Evolutionary conservation across 1,140 invertebrate genomes (phyloP), one percentile per base, ranked within the genome.

Genomic region (Heterodera schachtii): DNA sequence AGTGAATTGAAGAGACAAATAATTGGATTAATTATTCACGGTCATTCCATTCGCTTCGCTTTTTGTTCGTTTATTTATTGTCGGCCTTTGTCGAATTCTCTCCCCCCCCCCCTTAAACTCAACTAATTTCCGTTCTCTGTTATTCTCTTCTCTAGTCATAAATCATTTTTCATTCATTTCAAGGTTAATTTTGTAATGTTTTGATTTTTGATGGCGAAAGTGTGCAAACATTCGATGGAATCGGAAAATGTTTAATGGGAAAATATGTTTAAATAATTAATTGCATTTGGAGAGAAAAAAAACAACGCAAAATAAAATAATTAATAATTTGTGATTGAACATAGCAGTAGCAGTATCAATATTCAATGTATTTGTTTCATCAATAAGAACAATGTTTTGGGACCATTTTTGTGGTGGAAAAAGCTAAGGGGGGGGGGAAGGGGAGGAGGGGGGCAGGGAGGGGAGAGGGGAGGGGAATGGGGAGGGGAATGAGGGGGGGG

Each of bases 141-240:
- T 19, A 60, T 73, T 73, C 19, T 52, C 71, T 73, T 73, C 44
- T 73, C 71, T 16, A 1, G 19, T 4, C 11, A 46, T 73, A 52
- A 46, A 73, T 73, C 71, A 73, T 11, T 19, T 13, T 2, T 16
- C 19, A 4, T 73, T 60, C 19, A 19, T 60, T 52, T 60, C 13
- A 73, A 73, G 44, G 71, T 73, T 73, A 31, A 73, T 16, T 73
- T 73, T 46, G 49, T 52, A 73, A 73, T 73, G 9, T 73, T 19
- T 47, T 73, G 5, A 8, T 73, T 73, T 73, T 73, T 73, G 44
- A 16, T 13, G 13, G 46, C 16, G 0, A 8, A 73, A 47, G 16
- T 73, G 44, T 8, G 71, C 49, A 73, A 73, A 47, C 44, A 73
- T 52, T 52, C 11, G 49, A 52, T 11, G 11, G 49, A 52, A 8